These are phyloP conservation scores for Stomatorhinus ivindoensis DNA, from an alignment of 2,113 vertebrate species.

Conservation along the genomic window DNA sequence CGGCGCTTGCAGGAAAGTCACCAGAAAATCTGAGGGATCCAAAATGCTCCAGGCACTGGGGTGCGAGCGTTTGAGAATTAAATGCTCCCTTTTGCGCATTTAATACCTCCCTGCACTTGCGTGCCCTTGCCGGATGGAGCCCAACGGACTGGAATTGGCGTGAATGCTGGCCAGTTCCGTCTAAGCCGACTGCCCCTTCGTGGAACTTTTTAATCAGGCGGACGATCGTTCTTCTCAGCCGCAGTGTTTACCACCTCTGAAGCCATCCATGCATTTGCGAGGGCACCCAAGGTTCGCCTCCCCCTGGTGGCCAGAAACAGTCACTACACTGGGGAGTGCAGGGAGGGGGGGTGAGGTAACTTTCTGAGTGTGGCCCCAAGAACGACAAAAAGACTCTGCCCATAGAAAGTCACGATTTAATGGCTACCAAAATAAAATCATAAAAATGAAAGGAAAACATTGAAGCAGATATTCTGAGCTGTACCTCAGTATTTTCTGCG, in stretches of 20 bases:
- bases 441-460: neutral
- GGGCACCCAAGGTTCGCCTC: neutral
- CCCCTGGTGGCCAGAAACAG: neutral
- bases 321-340: neutral
- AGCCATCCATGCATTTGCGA: neutral
- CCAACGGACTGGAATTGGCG: neutral
- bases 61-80: neutral
- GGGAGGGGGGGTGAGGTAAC: neutral
- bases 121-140: neutral
- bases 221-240: neutral
- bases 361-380: neutral
- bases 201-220: neutral
- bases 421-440: neutral
- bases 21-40: neutral
- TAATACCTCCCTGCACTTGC: neutral
- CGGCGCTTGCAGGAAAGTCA: neutral
- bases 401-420: neutral
- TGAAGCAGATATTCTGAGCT: slow-evolving; percentile 1
- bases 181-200: neutral
- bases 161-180: neutral
- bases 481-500: slow-evolving; percentile 19
- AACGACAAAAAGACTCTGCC: neutral
- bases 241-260: neutral
- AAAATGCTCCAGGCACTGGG: neutral
- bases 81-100: neutral